Base-by-base conservation (phyloP, 1,140 invertebrate genomes). In the Ctenoplectra terminalis region DNA sequence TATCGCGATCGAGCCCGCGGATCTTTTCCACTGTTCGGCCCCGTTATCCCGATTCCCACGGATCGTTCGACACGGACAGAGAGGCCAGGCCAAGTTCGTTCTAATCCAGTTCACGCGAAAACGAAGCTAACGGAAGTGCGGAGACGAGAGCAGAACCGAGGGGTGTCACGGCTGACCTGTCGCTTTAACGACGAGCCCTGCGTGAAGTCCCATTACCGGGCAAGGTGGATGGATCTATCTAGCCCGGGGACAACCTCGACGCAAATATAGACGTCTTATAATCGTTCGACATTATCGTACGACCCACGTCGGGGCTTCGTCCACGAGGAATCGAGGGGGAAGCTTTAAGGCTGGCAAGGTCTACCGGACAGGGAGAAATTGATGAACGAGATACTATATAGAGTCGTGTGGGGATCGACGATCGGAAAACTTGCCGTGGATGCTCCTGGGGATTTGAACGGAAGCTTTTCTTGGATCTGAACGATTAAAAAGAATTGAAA, bases 61-160 rank as follows among this genome's bases (percentile, higher is more conserved):
- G 85, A 90, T 87, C 60, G 81, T 50, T 83, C 72, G 63, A 20
- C 56, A 70, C 15, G 56, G 73, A 70, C 67, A 54, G 66, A 69
- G 26, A 29, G 76, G 17, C 50, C 50, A 54, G 88, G 85, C 90
- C 79, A 84, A 84, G 80, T 89, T 86, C 90, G 90, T 91, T 93
- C 89, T 92, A 92, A 93, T 92, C 90, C 88, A 91, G 88, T 93
- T 92, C 87, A 88, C 89, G 90, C 81, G 91, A 91, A 91, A 92
- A 92, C 87, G 89, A 91, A 91, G 67, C 89, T 89, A 91, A 90
- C 90, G 92, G 91, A 92, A 92, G 90, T 90, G 77, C 11, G 80
- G 82, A 70, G 82, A 78, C 80, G 82, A n/a, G 84, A 73, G 81
- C 82, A 71, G 69, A 71, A 71, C 31, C 43, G 67, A 71, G 67